Base-by-base conservation (phyloP, 1,140 invertebrate species). In the Rhagoletis pomonella region DNA sequence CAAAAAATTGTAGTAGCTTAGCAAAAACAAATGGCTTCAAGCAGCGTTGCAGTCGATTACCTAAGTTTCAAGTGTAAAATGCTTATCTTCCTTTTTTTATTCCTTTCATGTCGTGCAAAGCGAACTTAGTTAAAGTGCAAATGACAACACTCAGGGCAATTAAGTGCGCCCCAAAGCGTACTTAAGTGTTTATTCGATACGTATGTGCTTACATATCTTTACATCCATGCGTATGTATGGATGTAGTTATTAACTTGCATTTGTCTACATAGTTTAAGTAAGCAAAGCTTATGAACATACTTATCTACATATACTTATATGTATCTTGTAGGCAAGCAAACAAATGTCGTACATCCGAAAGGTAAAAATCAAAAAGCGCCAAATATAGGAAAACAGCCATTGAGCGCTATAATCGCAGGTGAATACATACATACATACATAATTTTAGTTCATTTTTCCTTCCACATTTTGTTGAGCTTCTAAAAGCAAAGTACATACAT, bases 281-380 rank as follows among this genome's bases (percentile, higher is more conserved):
- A 29, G 29, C 1, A 67, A 67, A 67, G 12, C 60, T 50, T 86
- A 59, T 87, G 3, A 60, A 7, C 58, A 29, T 62, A 17, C 42
- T 9, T 77, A 42, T n/a, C 2, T 87, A 6, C 60, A 58, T 87
- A 9, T 47, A 4, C 58, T 62, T 87, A 19, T 87, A 29, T 87
- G 64, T 64, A 67, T 88, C 62, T 88, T 87, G 73, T 87, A 92
- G 91, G 91, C 90, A 92, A 92, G 89, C 91, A 92, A 89, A 92
- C 91, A 89, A 92, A 92, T 90, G 90, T 92, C 88, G 91, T 92
- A 64, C 91, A 92, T 91, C 91, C 91, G 89, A 92, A 92, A 90
- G 90, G 91, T 92, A 92, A 92, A 91, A 91, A 90, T 90, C 91
- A 91, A 90, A 90, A 89, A 89, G 90, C 89, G 85, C 91, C 91